phyloP scores from a whole-genome alignment of 2,888 invertebrate species.

The Alcis repandata region DNA sequence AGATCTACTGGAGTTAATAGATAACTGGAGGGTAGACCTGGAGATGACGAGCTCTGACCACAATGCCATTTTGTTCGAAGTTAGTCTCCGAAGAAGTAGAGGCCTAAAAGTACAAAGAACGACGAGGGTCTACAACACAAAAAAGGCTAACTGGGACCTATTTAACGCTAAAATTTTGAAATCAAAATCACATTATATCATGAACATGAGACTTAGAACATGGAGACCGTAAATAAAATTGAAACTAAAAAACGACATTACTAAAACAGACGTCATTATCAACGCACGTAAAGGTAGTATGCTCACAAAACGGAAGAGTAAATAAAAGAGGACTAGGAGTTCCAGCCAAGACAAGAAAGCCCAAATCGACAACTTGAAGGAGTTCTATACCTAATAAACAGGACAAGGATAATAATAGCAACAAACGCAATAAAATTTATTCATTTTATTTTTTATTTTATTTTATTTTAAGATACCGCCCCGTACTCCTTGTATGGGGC shows the following conservation, averaged over 20 bases:
- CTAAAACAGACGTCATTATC: neutral
- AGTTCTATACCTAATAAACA: slow-evolving; percentile 38
- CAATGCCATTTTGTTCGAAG: too few relatives aligned
- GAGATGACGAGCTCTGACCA: slow-evolving; percentile 6
- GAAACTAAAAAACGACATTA: neutral
- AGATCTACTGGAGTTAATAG: too few relatives aligned
- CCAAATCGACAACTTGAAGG: slow-evolving; percentile 31
- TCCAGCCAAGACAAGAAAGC: neutral
- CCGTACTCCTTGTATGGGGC: too few relatives aligned
- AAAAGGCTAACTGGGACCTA: too few relatives aligned
- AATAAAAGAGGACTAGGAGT: neutral
- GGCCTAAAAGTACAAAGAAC: too few relatives aligned
- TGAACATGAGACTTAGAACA: neutral
- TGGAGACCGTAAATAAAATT: neutral
- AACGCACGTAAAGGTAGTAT: neutral
- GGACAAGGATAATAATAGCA: slow-evolving; percentile 31
- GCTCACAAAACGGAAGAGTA: neutral
- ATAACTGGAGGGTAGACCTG: too few relatives aligned
- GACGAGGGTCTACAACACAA: too few relatives aligned
- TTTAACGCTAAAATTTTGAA: neutral
- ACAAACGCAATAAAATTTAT: too few relatives aligned
- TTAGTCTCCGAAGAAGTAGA: too few relatives aligned
- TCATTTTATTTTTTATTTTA: too few relatives aligned
- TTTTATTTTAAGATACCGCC: too few relatives aligned
- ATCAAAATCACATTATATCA: neutral